Base-by-base conservation (phyloP, 2,797 vertebrate species). In the Muscicapa comitata region DNA sequence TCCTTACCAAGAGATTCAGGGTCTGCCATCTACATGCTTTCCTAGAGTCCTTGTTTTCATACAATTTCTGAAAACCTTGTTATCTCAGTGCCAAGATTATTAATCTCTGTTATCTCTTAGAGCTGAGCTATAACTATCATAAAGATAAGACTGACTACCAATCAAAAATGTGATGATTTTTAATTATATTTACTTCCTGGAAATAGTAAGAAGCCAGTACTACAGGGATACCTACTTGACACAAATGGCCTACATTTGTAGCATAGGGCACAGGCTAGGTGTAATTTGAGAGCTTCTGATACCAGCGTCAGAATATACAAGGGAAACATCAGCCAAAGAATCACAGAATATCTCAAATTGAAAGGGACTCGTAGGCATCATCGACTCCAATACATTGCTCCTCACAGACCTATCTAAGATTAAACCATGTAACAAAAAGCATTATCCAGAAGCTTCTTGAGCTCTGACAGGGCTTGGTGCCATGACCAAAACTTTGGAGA, bases 331-430 rank as follows among this genome's bases (percentile, higher is more conserved):
- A 78, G 35, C 59, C 10, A 10, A 13, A 71, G 57, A 82, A 70
- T 23, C 13, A 11, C 20, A 25, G 8, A 83, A 12, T 35, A 71
- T 33, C 33, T 65, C 38, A 53, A 31, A 21, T 0, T 19, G 45
- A 31, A 58, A 45, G 10, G 19, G 4, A 28, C 12, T n/a, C 17
- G 31, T 3, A 51, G 19, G 4, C 10, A 58, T 53, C 48, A 75
- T 14, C 0, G 0, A 40, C 15, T 57, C 24, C 18, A 63, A 63
- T 9, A 47, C 7, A 12, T 12, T 16, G 24, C 17, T 65, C 20
- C 14, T 63, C 51, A 71, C 25, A 77, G 33, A 25, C 31, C 21
- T 47, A 51, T 9, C n/a, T 31, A n/a, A 61, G 42, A 35, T 35
- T 40, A 88, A 54, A 26, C 13, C 31, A n/a, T 17, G 24, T 28